phyloP scores from a whole-genome alignment of 2,113 vertebrate species.

The Tychaedon coryphoeus region DNA sequence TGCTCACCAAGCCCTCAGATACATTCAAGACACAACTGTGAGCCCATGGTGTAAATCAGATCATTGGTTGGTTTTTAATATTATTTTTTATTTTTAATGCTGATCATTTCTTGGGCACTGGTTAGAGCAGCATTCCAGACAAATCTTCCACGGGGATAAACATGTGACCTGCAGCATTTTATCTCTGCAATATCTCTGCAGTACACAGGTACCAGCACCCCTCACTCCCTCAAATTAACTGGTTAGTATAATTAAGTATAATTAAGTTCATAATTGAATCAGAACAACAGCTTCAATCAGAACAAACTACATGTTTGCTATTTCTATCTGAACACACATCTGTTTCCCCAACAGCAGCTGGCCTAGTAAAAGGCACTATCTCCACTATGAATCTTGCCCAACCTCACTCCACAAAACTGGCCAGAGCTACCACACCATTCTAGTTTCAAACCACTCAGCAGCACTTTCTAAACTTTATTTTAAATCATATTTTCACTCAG shows the following conservation, averaged over 20 bases:
- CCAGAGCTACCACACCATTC: not conserved
- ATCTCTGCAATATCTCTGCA: not conserved
- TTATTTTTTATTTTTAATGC: not conserved
- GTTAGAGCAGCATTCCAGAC: not conserved
- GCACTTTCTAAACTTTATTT: not conserved
- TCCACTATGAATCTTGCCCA: not conserved
- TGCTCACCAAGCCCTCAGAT: not conserved
- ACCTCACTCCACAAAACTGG: not conserved
- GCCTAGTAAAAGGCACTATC: not conserved
- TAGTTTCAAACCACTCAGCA: not conserved
- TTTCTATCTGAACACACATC: not conserved
- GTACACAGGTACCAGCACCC: not conserved
- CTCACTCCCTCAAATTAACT: not conserved
- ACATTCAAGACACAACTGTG: not conserved
- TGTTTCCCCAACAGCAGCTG: conserved; percentile 40
- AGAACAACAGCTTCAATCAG: not conserved
- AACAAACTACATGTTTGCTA: not conserved
- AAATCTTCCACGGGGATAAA: not conserved
- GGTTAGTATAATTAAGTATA: not conserved
- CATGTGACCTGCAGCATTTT: not conserved
- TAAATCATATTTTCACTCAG: not conserved
- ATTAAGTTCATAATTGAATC: not conserved
- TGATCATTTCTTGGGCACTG: not conserved
- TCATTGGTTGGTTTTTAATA: rapidly evolving
- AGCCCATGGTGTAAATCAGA: not conserved